Percentiles rank a stretch among this genome's conserved stretches.
phyloP scores from a whole-genome alignment of 1,140 invertebrate genomes.

The Drosophila punjabiensis region DNA sequence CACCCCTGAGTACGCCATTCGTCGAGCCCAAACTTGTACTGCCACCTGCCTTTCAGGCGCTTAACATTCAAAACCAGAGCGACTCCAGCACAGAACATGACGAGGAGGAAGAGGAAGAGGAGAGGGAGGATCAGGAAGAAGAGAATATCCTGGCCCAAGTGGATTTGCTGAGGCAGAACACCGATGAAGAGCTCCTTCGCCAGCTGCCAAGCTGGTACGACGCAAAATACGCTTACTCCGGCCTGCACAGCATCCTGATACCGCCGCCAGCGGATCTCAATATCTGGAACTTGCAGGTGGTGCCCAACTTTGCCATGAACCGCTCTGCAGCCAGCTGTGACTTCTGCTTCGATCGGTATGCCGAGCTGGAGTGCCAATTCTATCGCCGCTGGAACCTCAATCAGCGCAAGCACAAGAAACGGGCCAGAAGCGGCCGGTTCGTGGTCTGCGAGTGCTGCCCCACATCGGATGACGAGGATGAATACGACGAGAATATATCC shows the following conservation, averaged over 20 bases:
- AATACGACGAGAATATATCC: constrained; percentile 85
- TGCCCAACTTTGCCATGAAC: constrained; percentile 83
- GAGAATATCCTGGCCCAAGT: constrained; percentile 67
- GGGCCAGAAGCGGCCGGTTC: constrained; percentile 85
- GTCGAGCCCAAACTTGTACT: constrained; percentile 51
- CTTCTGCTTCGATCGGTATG: constrained; percentile 87
- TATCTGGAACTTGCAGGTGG: constrained; percentile 78
- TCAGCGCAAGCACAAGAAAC: constrained; percentile 84
- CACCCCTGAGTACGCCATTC: constrained; percentile 68
- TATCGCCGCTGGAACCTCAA: constrained; percentile 85
- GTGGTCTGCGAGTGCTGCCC: constrained; percentile 87
- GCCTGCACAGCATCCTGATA: constrained; percentile 88
- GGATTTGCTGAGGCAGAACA: constrained; percentile 69
- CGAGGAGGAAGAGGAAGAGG: constrained; percentile 44
- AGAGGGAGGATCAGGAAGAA: constrained; percentile 31
- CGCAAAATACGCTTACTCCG: constrained; percentile 87
- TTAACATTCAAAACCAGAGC: constrained; percentile 56
- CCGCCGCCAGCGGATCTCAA: constrained; percentile 86
- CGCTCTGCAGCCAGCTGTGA: constrained; percentile 85
- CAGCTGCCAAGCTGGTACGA: constrained; percentile 84
- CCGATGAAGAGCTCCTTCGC: constrained; percentile 57
- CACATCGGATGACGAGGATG: constrained; percentile 86
- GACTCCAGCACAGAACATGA: constrained; percentile 60
- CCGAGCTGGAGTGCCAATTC: constrained; percentile 86
- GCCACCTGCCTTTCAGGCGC: constrained; percentile 53